Conservation (phyloP, 2,113 vertebrate genomes). For the human region DNA sequence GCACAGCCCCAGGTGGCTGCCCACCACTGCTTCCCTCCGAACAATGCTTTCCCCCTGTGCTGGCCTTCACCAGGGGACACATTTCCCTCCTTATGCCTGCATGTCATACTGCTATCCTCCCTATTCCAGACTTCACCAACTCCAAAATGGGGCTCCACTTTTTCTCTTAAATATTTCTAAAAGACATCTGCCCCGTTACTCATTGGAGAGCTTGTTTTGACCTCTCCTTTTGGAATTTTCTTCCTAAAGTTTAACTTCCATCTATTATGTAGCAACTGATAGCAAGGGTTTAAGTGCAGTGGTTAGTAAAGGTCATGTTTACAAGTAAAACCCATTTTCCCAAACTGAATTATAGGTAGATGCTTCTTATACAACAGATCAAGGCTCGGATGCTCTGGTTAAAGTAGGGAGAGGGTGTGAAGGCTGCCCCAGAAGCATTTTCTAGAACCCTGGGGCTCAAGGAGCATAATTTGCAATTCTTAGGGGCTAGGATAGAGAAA, state of each 20-base stretch:
- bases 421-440: neutral
- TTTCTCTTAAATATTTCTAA: neutral
- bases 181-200: neutral
- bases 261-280: neutral
- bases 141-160: neutral
- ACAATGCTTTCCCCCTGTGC: neutral
- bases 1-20: neutral
- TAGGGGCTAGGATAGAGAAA: too few species aligned
- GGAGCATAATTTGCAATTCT: neutral
- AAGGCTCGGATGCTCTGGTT: neutral
- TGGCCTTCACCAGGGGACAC: neutral
- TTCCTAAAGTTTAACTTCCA: neutral
- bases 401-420: neutral
- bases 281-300: neutral
- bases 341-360: neutral
- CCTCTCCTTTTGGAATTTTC: too few species aligned
- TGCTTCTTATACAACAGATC: neutral
- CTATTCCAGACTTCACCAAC: neutral
- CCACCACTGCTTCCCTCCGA: neutral
- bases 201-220: neutral
- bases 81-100: neutral
- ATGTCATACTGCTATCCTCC: fast-evolving
- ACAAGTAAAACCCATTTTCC: neutral
- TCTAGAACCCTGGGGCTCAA: neutral
- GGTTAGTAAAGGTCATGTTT: neutral